Base-by-base conservation (phyloP, 2,888 invertebrate genomes). In the Lacanobia oleracea region DNA sequence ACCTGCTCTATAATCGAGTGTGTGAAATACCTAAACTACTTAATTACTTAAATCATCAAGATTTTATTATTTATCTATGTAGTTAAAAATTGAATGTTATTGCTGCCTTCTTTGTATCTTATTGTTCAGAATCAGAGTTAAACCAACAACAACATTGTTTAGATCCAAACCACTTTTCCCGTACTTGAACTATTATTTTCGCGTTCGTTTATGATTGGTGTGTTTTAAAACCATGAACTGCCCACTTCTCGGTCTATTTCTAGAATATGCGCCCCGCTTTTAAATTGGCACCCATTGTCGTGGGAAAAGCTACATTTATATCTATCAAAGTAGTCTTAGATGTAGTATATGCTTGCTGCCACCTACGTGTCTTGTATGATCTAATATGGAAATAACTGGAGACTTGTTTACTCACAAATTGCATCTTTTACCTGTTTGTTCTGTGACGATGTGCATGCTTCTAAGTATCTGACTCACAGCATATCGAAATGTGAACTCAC, bases 201-300 rank as follows among this genome's bases (percentile, higher is more conserved):
- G 63, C 67, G 57, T 79, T 75, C 27, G 51, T 54, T 43, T 75
- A 68, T 74, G 77, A 79, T 72, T 71, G 71, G 64, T 72, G 59
- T 57, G 59, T 75, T 59, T 74, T 69, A 67, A 73, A 73, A 72
- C 74, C 69, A 83, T 77, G 77, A 75, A 77, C 74, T 72, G 71
- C 43, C 63, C 59, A 81, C 76, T 81, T 85, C 82, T 82, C 79
- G 63, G 48, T 86, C 86, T 89, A 88, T 88, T 88, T 87, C 77
- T 82, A 85, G 87, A 83, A 79, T 81, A 84, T 74, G 60, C 70
- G 86, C 63, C 80, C 77, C 78, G 84, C 74, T 87, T 87, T 82
- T 89, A 87, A 89, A 90, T 90, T 88, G 88, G 81, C 82, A 85
- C 77, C 81, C 79, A 90, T 89, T 90, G 85, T 85, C 88, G 88